Evolutionary conservation across 2,113 vertebrate species (phyloP).

Genomic region (Nesoenas mayeri): DNA sequence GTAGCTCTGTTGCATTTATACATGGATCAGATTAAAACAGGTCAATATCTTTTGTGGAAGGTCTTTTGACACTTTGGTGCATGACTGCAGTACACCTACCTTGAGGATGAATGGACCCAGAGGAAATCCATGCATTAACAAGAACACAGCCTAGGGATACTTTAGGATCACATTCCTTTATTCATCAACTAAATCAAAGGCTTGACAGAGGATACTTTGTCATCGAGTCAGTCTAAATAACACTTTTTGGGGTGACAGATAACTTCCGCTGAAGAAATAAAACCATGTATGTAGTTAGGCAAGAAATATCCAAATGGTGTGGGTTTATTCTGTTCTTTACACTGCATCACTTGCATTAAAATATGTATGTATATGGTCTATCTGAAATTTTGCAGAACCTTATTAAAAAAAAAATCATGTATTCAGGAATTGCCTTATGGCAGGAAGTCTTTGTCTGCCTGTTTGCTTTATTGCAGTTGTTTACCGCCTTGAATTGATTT

Average conservation of each 20-base stretch:
- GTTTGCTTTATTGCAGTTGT: conserved; percentile 61
- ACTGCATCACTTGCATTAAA: not conserved
- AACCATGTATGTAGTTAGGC: not conserved
- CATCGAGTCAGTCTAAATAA: conserved; percentile 14
- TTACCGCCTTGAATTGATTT: conserved; percentile 73
- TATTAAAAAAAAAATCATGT: not conserved
- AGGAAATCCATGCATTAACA: conserved; percentile 60
- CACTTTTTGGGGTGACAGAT: conserved; percentile 33
- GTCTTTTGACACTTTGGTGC: conserved; percentile 60
- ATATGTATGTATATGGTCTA: not conserved
- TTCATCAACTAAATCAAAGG: conserved; percentile 63
- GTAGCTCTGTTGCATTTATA: conserved; percentile 52
- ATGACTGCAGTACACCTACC: conserved; percentile 65
- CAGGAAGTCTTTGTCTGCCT: conserved; percentile 75
- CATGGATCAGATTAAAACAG: conserved; percentile 70
- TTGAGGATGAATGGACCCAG: conserved; percentile 52
- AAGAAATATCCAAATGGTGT: not conserved
- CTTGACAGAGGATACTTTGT: conserved; percentile 44
- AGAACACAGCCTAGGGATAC: conserved; percentile 56
- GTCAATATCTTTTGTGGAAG: conserved; percentile 64
- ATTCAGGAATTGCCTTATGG: conserved; percentile 41
- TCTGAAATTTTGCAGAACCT: not conserved
- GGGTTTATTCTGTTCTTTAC: not conserved
- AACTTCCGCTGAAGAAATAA: conserved; percentile 37
- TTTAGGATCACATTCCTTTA: conserved; percentile 57